A percentile compares a stretch with the other conserved stretches of the same genome.
phyloP scores from a whole-genome alignment of 2,888 invertebrate species.

The Bruchidius siliquastri region DNA sequence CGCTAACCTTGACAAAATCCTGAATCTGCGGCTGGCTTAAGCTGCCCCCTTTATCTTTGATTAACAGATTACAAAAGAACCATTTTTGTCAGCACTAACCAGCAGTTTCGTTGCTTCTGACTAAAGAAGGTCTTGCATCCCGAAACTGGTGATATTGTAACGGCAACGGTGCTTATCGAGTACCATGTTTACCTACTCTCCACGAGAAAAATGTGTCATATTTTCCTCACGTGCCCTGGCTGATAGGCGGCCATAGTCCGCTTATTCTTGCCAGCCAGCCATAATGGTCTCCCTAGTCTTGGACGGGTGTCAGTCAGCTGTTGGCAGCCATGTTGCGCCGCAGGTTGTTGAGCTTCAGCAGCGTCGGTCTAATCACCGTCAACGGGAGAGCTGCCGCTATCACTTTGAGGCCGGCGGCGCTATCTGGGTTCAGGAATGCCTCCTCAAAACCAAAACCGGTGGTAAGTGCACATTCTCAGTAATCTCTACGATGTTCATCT shows the following conservation, averaged over 20 bases:
- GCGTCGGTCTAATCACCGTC: not conserved
- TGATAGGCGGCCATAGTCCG: not conserved
- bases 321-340: not conserved
- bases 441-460: not conserved
- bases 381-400: not conserved
- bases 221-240: not conserved
- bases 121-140: too few species aligned
- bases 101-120: too few species aligned
- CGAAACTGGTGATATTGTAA: too few species aligned
- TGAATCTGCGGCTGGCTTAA: too few species aligned
- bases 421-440: not conserved
- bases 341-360: not conserved
- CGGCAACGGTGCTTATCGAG: not conserved
- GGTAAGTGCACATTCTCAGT: not conserved
- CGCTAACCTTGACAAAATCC: too few species aligned
- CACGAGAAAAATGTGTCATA: not conserved
- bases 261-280: not conserved
- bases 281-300: not conserved
- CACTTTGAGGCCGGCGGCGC: not conserved
- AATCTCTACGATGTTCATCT: too few species aligned
- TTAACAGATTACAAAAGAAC: too few species aligned
- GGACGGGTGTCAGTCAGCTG: not conserved
- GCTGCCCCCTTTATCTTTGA: too few species aligned
- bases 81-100: too few species aligned
- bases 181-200: not conserved